Conservation (phyloP, 2,797 vertebrate species). For the Amazonetta brasiliensis region DNA sequence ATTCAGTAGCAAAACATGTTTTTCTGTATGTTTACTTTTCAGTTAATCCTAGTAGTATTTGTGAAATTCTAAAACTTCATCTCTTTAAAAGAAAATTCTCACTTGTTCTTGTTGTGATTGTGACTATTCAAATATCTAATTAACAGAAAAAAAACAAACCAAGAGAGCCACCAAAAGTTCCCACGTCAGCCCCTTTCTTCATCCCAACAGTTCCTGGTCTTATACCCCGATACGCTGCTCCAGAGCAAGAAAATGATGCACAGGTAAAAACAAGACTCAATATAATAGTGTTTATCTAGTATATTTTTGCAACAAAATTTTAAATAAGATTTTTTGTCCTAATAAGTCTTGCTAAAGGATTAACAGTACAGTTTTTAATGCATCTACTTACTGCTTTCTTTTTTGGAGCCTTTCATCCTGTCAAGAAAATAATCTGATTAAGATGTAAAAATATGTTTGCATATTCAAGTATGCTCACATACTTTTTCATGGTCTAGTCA, state of each 20-base stretch:
- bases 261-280: slow-evolving; percentile 76
- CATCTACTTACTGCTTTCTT: not conserved
- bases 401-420: not conserved
- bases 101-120: not conserved
- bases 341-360: not conserved
- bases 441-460: not conserved
- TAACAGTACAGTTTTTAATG: not conserved
- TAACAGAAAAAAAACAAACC: slow-evolving; percentile 92
- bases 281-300: not conserved
- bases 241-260: slow-evolving; percentile 61
- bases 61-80: not conserved
- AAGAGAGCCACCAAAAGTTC: slow-evolving; percentile 86
- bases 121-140: slow-evolving; percentile 39
- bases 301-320: not conserved
- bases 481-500: slow-evolving; percentile 80
- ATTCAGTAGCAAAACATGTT: not conserved
- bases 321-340: not conserved
- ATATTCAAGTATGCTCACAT: not conserved
- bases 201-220: slow-evolving; percentile 94
- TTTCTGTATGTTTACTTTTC: not conserved
- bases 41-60: not conserved
- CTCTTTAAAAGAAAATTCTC: not conserved
- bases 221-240: slow-evolving; percentile 82
- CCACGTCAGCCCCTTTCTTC: slow-evolving; percentile 92
- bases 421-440: not conserved